Percentiles rank a stretch among this genome's conserved stretches.
Evolutionary conservation across 1,140 invertebrate species (phyloP).

Genomic region (Drosophila busckii): DNA sequence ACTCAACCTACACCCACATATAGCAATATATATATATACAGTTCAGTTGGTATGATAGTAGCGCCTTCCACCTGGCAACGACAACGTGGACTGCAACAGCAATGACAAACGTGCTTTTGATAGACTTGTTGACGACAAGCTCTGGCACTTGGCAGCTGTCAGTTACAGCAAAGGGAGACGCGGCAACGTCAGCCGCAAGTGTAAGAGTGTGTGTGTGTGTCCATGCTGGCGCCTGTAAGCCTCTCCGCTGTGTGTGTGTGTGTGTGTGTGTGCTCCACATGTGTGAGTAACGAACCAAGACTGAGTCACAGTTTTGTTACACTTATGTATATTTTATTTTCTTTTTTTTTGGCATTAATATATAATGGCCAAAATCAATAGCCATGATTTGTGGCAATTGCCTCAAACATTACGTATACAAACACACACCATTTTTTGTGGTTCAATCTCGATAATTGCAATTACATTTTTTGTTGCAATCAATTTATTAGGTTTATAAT

Average conservation of each 20-base stretch:
- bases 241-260: conserved; percentile 6
- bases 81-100: conserved; percentile 49
- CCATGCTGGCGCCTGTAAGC: conserved; percentile 22
- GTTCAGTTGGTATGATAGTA: conserved; percentile 6
- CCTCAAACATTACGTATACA: conserved; percentile 43
- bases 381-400: conserved; percentile 46
- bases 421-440: conserved; percentile 50
- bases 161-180: conserved; percentile 41
- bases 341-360: conserved; percentile 45
- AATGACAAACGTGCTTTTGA: conserved; percentile 77
- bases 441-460: conserved; percentile 63
- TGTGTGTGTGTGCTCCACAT: conserved; percentile 17
- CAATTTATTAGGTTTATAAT: conserved; percentile 58
- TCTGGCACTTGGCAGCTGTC: conserved; percentile 74
- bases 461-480: conserved; percentile 56
- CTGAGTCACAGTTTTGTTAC: conserved; percentile 40
- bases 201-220: conserved; percentile 4
- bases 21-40: conserved; percentile 1
- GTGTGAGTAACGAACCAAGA: conserved; percentile 23
- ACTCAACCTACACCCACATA: conserved; percentile 10
- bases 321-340: conserved; percentile 16
- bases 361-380: conserved; percentile 70
- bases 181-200: conserved; percentile 9
- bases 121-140: conserved; percentile 77
- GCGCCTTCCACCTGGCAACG: background rate